Evolutionary conservation across 1,140 invertebrate species (phyloP), one percentile per base, ranked within the genome.

Genomic region (Drosophila orena): DNA sequence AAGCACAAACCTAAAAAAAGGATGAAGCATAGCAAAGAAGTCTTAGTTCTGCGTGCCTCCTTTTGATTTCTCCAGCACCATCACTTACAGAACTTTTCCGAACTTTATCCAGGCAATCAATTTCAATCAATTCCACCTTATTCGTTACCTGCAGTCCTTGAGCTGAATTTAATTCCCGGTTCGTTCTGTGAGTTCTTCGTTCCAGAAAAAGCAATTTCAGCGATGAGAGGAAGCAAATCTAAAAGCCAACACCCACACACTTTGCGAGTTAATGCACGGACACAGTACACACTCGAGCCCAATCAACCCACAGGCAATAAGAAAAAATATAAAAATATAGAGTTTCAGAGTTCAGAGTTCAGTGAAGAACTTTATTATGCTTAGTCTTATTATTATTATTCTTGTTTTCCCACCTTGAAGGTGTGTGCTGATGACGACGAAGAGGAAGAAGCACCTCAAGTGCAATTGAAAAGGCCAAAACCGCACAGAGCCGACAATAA

Each of bases 401-500:
- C n/a, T n/a, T 70, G 50, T 71, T 71, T 70, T 35, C 52, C 65
- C 68, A 71, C 68, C 68, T 71, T 70, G 24, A 70, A 70, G 68
- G 53, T 57, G 68, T 86, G 81, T 77, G 62, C 64, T 52, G 59
- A 38, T 73, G 66, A 53, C 20, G 47, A 35, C 14, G 47, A 55
- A 46, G 73, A 56, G 44, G 49, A 50, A 64, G 81, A 79, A 86
- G 75, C 84, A 64, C 81, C 65, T 76, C 65, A 86, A 83, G 83
- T 88, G 79, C 83, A 69, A 86, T 86, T 85, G 55, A 74, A 85
- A 84, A 73, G 49, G 71, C 58, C 43, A 80, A 84, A 73, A 55
- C 74, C 62, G 54, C 79, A 65, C 44, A 40, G 60, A 54, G 27
- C 30, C 11, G 2, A 34, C 53, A 47, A 70, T 52, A 61, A 50